These are phyloP conservation scores for Drosophila cardini DNA, from an alignment of 1,140 invertebrate genomes.

Conservation along the genomic window DNA sequence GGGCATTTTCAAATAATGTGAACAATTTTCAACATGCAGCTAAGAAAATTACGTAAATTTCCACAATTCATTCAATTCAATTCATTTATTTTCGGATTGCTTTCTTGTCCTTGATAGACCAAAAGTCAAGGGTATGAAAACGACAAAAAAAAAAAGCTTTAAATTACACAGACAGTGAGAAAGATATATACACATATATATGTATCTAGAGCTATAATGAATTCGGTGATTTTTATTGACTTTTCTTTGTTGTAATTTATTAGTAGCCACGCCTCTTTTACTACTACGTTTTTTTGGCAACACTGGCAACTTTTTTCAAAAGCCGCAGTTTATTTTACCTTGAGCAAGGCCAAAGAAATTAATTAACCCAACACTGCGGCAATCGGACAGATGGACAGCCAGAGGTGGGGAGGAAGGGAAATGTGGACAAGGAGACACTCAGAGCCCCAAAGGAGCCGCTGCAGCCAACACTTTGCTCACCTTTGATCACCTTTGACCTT, in stretches of 20 bases:
- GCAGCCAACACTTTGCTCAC: conserved; percentile 32
- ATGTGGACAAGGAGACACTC: background rate
- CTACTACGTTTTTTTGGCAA: conserved; percentile 44
- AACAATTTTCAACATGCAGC: conserved; percentile 51
- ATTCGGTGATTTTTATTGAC: conserved; percentile 82
- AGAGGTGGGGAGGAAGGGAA: background rate
- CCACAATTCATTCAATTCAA: conserved; percentile 63
- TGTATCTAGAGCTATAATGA: conserved; percentile 56
- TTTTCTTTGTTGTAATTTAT: conserved; percentile 78
- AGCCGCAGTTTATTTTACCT: conserved; percentile 34
- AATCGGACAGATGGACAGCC: conserved; percentile 12
- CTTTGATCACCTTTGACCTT: conserved; percentile 66
- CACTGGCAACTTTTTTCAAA: conserved; percentile 46
- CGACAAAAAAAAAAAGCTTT: conserved; percentile 58
- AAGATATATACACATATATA: background rate
- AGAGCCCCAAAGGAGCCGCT: conserved; percentile 31
- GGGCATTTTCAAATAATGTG: conserved; percentile 60
- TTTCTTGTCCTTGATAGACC: conserved; percentile 56
- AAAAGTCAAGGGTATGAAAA: conserved; percentile 68
- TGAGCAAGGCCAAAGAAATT: conserved; percentile 60
- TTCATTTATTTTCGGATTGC: conserved; percentile 50
- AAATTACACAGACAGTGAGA: conserved; percentile 53
- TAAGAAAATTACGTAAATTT: conserved; percentile 72
- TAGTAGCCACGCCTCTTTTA: conserved; percentile 59
- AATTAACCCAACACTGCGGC: conserved; percentile 58